Evolutionary conservation across 2,797 vertebrate genomes (phyloP).

Genomic region (Acanthopagrus latus): DNA sequence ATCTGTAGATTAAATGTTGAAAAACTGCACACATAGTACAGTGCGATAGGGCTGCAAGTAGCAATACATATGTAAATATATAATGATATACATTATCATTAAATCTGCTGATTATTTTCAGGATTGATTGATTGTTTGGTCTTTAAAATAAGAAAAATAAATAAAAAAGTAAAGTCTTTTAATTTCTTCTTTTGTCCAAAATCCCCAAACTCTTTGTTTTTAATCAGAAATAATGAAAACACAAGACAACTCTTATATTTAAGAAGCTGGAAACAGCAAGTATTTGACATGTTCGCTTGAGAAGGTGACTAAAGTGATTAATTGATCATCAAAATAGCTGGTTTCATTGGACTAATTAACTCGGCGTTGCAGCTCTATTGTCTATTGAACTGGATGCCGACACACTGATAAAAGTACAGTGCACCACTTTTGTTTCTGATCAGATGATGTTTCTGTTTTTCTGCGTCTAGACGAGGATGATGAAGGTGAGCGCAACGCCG

Average conservation of each 20-base stretch:
- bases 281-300: not conserved
- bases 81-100: too few relatives aligned
- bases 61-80: too few relatives aligned
- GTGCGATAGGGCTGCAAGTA: too few relatives aligned
- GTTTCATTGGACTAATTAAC: not conserved
- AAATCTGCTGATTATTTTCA: not conserved
- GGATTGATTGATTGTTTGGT: too few relatives aligned
- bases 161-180: too few relatives aligned
- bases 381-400: not conserved
- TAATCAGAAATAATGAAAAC: not conserved
- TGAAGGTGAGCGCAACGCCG: constrained; percentile 82
- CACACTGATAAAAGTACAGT: not conserved
- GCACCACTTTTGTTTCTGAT: not conserved
- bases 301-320: not conserved
- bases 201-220: not conserved
- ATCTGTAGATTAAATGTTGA: too few relatives aligned
- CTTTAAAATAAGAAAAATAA: too few relatives aligned
- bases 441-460: constrained; percentile 29
- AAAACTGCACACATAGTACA: too few relatives aligned
- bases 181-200: not conserved
- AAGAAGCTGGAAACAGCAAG: not conserved
- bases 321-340: not conserved
- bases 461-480: constrained; percentile 89
- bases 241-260: not conserved
- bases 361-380: too few relatives aligned